Evolutionary conservation across 2,797 vertebrate species (phyloP).

Genomic region (Perodicticus potto): DNA sequence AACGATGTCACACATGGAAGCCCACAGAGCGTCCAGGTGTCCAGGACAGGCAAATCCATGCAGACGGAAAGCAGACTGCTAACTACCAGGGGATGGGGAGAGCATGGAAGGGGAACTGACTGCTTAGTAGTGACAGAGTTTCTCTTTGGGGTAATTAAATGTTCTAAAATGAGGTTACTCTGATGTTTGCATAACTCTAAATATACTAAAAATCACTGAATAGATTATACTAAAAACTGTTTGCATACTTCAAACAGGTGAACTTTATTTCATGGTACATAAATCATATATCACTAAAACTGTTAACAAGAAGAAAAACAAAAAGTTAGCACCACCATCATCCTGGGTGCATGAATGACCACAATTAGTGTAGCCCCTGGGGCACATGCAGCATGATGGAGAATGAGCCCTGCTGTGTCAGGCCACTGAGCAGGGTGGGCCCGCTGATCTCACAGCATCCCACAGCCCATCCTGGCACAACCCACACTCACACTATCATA

Average conservation of each 20-base stretch:
- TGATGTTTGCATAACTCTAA: neutral
- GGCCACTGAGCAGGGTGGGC: neutral
- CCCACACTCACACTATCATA: neutral
- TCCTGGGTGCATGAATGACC: neutral
- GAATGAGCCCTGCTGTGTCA: neutral
- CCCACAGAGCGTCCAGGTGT: neutral
- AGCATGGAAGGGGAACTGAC: no score
- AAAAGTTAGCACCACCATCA: neutral
- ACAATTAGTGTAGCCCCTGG: neutral
- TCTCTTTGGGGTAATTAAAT: neutral
- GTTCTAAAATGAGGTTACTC: neutral
- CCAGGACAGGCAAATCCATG: neutral
- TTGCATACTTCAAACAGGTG: neutral
- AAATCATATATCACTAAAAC: neutral
- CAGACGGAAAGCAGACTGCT: neutral
- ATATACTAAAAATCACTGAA: neutral
- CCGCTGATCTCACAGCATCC: neutral
- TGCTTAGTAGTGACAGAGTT: neutral
- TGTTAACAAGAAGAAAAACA: neutral
- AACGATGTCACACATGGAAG: neutral
- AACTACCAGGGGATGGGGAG: neutral
- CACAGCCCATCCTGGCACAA: fast-evolving
- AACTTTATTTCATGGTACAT: neutral
- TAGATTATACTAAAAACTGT: neutral
- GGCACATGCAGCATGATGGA: fast-evolving